These are phyloP conservation scores for Therioaphis trifolii DNA, from an alignment of 2,888 invertebrate species.

Conservation along the genomic window DNA sequence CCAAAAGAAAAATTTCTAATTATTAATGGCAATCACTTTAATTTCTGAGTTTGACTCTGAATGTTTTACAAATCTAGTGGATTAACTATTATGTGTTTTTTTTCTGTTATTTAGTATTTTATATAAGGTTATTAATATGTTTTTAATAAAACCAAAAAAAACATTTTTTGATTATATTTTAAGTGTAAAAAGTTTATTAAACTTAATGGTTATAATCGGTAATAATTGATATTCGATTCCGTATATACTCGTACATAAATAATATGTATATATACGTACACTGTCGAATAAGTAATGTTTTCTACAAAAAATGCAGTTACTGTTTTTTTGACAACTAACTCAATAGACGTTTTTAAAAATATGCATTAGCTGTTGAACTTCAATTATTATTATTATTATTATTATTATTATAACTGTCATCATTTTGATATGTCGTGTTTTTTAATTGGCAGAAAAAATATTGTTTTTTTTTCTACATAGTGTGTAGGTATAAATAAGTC, in stretches of 20 bases:
- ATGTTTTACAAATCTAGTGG: not conserved
- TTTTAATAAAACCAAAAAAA: not conserved
- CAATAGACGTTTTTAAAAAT: not conserved
- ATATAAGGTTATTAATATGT: not conserved
- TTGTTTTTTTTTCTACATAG: not conserved
- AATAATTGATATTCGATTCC: not conserved
- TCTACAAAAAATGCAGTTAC: not conserved
- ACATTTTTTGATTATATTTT: not conserved
- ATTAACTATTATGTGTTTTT: not conserved
- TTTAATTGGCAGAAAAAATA: not conserved
- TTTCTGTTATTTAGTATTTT: not conserved
- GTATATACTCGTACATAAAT: too few relatives aligned
- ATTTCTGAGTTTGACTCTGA: not conserved
- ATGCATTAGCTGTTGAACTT: not conserved
- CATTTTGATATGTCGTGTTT: not conserved
- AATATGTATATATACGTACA: too few relatives aligned
- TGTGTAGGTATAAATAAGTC: not conserved
- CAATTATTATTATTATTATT: not conserved
- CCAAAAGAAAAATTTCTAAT: conserved; percentile 6
- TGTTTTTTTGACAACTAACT: not conserved
- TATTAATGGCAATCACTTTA: conserved; percentile 5
- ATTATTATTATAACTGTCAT: too few relatives aligned
- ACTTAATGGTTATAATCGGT: too few relatives aligned
- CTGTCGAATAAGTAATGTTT: not conserved
- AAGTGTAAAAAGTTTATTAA: not conserved